Evolutionary conservation across 2,113 vertebrate genomes (phyloP).

Genomic region (Atherinomorus stipes): DNA sequence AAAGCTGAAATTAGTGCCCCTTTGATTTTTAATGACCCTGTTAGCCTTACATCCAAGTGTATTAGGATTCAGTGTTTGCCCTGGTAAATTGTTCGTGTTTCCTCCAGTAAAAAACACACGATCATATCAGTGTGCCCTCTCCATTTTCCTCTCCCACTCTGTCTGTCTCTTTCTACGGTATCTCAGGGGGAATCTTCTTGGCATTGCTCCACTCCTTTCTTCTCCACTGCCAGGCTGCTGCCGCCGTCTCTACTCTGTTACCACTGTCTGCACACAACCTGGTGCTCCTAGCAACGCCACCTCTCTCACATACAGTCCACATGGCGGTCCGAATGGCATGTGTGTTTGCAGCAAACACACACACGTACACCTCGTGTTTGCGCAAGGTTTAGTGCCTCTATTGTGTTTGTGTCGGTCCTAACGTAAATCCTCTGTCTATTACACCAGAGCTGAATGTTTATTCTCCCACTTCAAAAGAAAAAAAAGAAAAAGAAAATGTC

Average conservation of each 20-base stretch:
- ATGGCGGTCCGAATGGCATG: constrained; percentile 55
- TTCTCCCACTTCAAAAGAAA: constrained; percentile 45
- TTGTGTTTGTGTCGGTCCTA: constrained; percentile 43
- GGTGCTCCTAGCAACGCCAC: constrained; percentile 86
- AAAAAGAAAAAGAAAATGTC: constrained; percentile 42
- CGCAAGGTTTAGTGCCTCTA: constrained; percentile 37
- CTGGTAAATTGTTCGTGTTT: constrained; percentile 34
- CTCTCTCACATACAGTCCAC: constrained; percentile 70
- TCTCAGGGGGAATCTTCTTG: constrained; percentile 83
- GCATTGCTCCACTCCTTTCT: constrained; percentile 85
- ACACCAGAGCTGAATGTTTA: constrained; percentile 41
- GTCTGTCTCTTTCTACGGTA: constrained; percentile 70
- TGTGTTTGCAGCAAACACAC: constrained; percentile 35
- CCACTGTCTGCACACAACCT: constrained; percentile 79
- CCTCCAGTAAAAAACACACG: constrained; percentile 42
- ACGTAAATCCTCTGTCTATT: constrained; percentile 47
- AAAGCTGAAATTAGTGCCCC: constrained; percentile 26
- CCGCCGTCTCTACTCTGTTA: constrained; percentile 71
- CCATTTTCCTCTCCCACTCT: constrained; percentile 65
- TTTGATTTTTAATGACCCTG: constrained; percentile 42
- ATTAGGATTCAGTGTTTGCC: constrained; percentile 42
- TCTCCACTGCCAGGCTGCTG: constrained; percentile 78
- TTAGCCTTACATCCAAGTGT: constrained; percentile 5
- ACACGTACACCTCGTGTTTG: constrained; percentile 46
- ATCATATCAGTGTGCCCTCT: constrained; percentile 65